These are phyloP conservation scores for Drosophila phalerata DNA, from an alignment of 2,888 invertebrate species.

Conservation along the genomic window DNA sequence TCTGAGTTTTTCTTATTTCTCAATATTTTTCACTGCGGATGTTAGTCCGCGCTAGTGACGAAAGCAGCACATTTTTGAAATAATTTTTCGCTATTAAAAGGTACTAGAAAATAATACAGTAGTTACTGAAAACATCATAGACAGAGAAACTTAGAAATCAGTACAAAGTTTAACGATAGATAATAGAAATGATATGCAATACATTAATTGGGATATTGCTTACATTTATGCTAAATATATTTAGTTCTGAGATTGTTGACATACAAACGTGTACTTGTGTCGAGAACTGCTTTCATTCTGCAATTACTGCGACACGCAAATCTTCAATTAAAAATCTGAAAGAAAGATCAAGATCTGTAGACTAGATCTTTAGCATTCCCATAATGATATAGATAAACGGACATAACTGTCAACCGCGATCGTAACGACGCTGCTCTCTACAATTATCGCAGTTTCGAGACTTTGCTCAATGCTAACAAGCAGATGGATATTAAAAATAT, in stretches of 20 bases:
- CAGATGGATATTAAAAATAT: constrained; percentile 32
- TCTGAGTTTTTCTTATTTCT: too few relatives aligned
- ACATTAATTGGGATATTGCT: not conserved
- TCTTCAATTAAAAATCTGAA: constrained; percentile 62
- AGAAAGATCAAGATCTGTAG: constrained; percentile 19
- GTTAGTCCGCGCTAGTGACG: too few relatives aligned
- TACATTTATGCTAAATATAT: not conserved
- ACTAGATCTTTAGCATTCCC: constrained; percentile 19
- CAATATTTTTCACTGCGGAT: too few relatives aligned
- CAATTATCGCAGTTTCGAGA: constrained; percentile 42
- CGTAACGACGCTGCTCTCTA: constrained; percentile 37
- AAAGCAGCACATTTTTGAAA: not conserved
- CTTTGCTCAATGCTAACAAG: constrained; percentile 24
- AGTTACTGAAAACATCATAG: not conserved
- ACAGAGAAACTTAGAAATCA: too few relatives aligned
- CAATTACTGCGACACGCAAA: constrained; percentile 60
- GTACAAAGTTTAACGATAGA: too few relatives aligned
- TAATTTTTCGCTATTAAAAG: not conserved
- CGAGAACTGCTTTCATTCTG: constrained; percentile 36
- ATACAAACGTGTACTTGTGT: constrained; percentile 32
- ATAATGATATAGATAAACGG: not conserved
- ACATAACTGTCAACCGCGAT: constrained; percentile 48
- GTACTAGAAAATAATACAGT: too few relatives aligned
- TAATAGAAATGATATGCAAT: not conserved
- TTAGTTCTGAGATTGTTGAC: constrained; percentile 1